phyloP scores from a whole-genome alignment of 2,113 vertebrate genomes.

The Cnemophilus loriae region DNA sequence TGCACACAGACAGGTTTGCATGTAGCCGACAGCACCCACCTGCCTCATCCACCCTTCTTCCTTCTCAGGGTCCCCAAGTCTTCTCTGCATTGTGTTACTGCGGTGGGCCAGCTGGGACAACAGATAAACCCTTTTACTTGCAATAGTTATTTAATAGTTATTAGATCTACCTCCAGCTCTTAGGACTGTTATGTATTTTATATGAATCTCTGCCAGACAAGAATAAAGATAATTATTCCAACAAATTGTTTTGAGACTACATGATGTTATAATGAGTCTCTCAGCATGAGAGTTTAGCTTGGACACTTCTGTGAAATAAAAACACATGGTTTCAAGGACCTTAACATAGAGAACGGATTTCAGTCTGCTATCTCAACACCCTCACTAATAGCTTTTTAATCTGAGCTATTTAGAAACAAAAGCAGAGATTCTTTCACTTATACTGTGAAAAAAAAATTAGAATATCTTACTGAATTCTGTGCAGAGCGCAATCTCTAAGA shows the following conservation, averaged over 20 bases:
- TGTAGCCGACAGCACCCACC: fast-evolving
- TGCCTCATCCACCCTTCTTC: not conserved
- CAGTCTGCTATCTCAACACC: not conserved
- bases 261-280: not conserved
- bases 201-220: not conserved
- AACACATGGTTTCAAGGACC: not conserved
- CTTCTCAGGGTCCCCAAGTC: too few relatives aligned
- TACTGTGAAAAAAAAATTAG: not conserved
- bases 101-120: not conserved
- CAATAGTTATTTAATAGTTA: not conserved
- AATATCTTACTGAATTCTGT: not conserved
- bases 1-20: not conserved
- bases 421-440: not conserved
- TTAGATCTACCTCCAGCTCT: not conserved
- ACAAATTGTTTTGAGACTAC: not conserved
- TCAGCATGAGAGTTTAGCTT: not conserved
- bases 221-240: not conserved
- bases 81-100: not conserved
- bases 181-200: not conserved
- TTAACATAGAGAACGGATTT: not conserved
- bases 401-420: not conserved
- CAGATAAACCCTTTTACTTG: not conserved
- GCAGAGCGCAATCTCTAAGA: not conserved
- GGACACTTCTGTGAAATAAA: not conserved
- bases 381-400: not conserved